Base-by-base conservation (phyloP, 2,113 vertebrate genomes). In the Emydocephalus ijimae region DNA sequence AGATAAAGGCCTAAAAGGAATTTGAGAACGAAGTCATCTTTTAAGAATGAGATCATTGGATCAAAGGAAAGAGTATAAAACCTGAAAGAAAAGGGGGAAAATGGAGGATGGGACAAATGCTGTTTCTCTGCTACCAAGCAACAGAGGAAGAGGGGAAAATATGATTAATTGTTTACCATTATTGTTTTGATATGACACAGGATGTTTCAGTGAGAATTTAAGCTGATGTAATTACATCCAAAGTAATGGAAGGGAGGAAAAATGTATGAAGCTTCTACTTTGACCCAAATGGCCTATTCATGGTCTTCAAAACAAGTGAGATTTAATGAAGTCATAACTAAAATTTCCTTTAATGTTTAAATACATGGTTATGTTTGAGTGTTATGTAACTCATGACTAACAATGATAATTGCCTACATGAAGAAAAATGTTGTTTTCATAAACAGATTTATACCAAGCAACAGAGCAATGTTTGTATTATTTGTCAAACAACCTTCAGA, bases 361-460 rank as follows among this genome's bases (percentile, higher is more conserved):
- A 85, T 43, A 57, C 5, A 69, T 55, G 14, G 3, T 18, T 88
- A 69, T 88, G 56, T 34, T 87, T 57, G 85, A 50, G 34, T 34
- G 6, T 91, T 61, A 92, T 88, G 14, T 14, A 88, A 34, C 48
- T 23, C 57, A 39, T 61, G 85, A 92, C 5, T 87, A 87, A 87
- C 24, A 87, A n/a, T 24, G 54, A 61, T 91, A 88, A 69, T 26
- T 92, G 85, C n/a, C 7, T 88, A 39, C 4, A 7, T 92, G 45
- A 52, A 88, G 56, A 92, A 39, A 87, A 87, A 64, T 3, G 29
- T 69, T 92, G 91, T 69, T 92, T 55, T 74, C n/a, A 55, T 54
- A 88, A 92, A 43, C 59, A 88, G n/a, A 50, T 88, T 89, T 69
- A 74, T 74, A 48, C 34, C 50, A 69, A 69, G 29, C 29, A 69